Evolutionary conservation across 2,797 vertebrate genomes (phyloP).

Genomic region (Aselliscus stoliczkanus): DNA sequence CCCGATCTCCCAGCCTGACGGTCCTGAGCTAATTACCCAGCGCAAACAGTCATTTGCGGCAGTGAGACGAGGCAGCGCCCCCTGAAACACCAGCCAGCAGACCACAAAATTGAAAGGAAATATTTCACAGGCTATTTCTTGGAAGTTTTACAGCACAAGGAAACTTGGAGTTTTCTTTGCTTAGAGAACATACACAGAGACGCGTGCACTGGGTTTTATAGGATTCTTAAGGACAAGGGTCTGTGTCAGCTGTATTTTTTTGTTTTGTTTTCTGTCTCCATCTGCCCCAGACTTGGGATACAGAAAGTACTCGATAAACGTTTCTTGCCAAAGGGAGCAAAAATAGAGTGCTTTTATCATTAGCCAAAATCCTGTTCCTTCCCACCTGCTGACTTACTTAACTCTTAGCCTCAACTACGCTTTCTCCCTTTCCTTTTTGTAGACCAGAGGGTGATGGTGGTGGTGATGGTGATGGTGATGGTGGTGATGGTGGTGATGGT

Average conservation of each 20-base stretch:
- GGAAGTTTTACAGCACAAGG: not conserved
- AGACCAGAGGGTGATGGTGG: rapidly evolving
- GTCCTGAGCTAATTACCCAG: not conserved
- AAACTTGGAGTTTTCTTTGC: not conserved
- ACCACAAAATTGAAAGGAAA: not conserved
- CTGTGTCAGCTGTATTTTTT: not conserved
- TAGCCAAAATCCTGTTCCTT: not conserved
- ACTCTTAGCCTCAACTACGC: rapidly evolving
- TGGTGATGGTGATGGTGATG: rapidly evolving
- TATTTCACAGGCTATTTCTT: not conserved
- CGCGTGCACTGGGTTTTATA: not conserved
- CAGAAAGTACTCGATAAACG: not conserved
- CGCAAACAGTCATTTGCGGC: not conserved
- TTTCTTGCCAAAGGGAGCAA: not conserved
- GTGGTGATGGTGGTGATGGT: rapidly evolving
- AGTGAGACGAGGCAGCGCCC: rapidly evolving
- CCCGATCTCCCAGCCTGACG: not conserved
- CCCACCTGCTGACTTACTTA: rapidly evolving
- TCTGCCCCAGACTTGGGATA: too few species aligned
- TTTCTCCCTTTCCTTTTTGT: not conserved
- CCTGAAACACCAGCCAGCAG: not conserved
- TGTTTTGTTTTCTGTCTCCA: too few species aligned
- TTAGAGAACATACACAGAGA: not conserved
- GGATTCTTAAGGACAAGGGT: not conserved
- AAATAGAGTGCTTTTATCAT: not conserved